phyloP scores from a whole-genome alignment of 2,113 vertebrate species.

The Nettapus auritus region DNA sequence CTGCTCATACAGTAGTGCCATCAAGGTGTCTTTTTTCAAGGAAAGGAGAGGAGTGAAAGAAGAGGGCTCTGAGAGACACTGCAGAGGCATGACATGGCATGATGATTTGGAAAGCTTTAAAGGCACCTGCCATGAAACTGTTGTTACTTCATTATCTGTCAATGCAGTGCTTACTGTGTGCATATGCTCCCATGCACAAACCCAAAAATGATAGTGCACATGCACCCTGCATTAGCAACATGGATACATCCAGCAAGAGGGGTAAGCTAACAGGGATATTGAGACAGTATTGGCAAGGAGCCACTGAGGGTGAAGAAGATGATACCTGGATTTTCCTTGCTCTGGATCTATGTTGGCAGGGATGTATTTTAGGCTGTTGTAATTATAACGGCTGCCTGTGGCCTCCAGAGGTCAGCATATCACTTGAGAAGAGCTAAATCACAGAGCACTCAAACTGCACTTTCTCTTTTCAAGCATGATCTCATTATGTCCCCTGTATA shows the following conservation, averaged over 20 bases:
- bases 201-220: neutral
- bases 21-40: fast-evolving
- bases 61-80: neutral
- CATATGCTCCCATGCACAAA: fast-evolving
- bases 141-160: neutral
- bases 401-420: constrained; percentile 57
- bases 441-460: fast-evolving
- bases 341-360: neutral
- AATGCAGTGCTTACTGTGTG: neutral
- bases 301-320: neutral
- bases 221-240: neutral
- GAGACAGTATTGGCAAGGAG: neutral
- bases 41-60: neutral
- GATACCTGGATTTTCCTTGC: neutral
- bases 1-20: neutral
- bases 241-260: neutral
- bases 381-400: neutral
- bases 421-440: neutral
- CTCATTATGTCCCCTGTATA: neutral
- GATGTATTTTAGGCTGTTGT: neutral
- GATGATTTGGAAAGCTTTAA: neutral
- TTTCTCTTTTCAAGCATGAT: neutral
- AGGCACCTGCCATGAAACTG: neutral
- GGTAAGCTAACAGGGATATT: neutral
- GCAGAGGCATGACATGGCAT: neutral